phyloP scores from a whole-genome alignment of 2,113 vertebrate species.

The Clarias batrachus region DNA sequence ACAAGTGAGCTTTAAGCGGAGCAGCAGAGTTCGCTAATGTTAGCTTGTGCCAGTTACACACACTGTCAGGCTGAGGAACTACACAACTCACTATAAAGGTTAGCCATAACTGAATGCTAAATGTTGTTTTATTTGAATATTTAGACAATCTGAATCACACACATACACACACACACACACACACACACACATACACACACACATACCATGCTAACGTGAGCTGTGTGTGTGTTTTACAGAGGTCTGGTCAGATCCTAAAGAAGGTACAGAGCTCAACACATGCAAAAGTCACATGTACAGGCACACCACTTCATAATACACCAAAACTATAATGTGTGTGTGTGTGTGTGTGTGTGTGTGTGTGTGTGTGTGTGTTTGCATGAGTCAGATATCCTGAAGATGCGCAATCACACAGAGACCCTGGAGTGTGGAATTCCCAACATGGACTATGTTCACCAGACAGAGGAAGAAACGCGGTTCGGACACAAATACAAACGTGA shows the following conservation, averaged over 20 bases:
- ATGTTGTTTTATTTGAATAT: too few species aligned
- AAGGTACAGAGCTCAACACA: neutral
- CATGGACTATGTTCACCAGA: neutral
- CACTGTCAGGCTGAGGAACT: neutral
- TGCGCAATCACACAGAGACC: conserved; percentile 67
- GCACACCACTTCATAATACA: neutral
- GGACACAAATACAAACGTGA: too few species aligned
- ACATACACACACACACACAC: neutral
- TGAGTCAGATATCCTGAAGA: neutral
- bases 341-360: conserved; percentile 2
- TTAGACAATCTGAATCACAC: neutral
- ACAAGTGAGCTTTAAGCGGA: neutral
- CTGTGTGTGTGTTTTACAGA: neutral
- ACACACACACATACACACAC: neutral
- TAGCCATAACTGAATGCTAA: neutral
- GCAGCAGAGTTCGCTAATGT: neutral
- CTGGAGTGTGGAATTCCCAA: conserved; percentile 68
- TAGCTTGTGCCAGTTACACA: neutral
- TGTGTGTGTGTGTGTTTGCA: neutral
- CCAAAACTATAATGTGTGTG: neutral
- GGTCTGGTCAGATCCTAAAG: conserved; percentile 6
- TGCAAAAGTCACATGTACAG: neutral
- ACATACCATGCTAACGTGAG: neutral
- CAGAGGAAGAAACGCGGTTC: neutral
- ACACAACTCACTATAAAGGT: neutral